Evolutionary conservation across 1,140 invertebrate species (phyloP), one percentile per base, ranked within the genome.

Genomic region (Batillaria attramentaria): DNA sequence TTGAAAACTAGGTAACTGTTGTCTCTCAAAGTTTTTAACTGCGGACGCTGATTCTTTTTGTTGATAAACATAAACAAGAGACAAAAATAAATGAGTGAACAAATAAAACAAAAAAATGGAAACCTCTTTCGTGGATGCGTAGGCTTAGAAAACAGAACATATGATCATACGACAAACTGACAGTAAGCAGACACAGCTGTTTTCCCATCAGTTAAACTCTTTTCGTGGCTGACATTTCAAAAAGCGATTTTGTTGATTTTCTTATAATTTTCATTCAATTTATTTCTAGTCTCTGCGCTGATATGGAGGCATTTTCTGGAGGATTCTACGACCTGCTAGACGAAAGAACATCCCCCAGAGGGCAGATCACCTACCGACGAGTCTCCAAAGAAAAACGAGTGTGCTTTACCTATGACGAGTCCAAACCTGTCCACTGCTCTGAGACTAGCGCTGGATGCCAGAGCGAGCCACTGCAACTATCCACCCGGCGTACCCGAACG

Each of bases 401-500:
- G 37, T 79, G 75, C 60, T 43, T 73, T 24, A 33, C 41, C 13
- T 77, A 68, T 31, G 75, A 79, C 54, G n/a, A 72, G 35, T 43
- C 72, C 35, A 31, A 46, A 68, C 78, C 78, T 13, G 16, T 66
- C 35, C 73, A 78, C 43, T 82, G 81, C 46, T 50, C 54, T 2
- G 78, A 77, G 24, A 2, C 3, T 24, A 50, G 10, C 13, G 18
- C 35, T 4, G 46, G 41, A 35, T 79, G 78, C 54, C 2, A 3
- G 20, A 62, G 43, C 24, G 54, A 69, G 35, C 79, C 72, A 5
- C 20, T 82, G n/a, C 2, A 28, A n/a, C 46, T 78, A 1, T 54
- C 69, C 24, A 57, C 37, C 8, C 60, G 78, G 28, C 41, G 80
- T 24, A 72, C 66, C 28, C 66, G 42, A 8, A 33, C 35, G 10